Base-by-base conservation (phyloP, 2,113 vertebrate genomes). In the Lepus timidus region DNA sequence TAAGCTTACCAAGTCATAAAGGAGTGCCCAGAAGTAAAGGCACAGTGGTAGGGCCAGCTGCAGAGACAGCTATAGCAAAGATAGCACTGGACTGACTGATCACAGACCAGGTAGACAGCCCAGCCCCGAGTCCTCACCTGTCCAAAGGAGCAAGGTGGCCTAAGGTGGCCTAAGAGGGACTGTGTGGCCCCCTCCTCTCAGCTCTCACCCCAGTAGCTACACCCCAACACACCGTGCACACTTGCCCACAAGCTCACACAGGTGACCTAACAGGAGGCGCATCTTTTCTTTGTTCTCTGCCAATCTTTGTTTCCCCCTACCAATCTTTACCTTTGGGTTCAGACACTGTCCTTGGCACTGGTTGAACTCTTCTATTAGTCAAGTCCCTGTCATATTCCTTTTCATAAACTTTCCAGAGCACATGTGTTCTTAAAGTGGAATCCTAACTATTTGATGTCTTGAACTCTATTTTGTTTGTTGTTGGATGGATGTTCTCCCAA, bases 41-140 rank as follows among this genome's bases (percentile, higher is more conserved):
- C 39, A 27, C 1, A 44, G 33, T 3, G 4, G 6, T 17, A 55
- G 23, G 5, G 14, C 36, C 0, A 12, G 55, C 5, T 23, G 20
- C 33, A 19, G 11, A 22, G 17, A 55, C 0, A 1, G 1, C 44
- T 44, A 44, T 44, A 44, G 49, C 5, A 6, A 23, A 67, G 29
- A 31, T 1, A 22, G 33, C 55, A 76, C 1, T 5, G 20, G n/a
- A 20, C 31, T 81, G 12, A 82, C 27, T 29, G 49, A 20, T 4
- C 14, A 75, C 1, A 22, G 23, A 22, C 12, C 11, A 29, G 16
- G 22, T 14, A 52, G 44, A 31, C 9, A 33, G 27, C 39, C 49
- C 19, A 76, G 39, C n/a, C 11, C 36, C 0, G 4, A 36, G 6
- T 52, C 67, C 33, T 71, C 55, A 4, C 20, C 52, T n/a, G 25